These are phyloP conservation scores for Melanaphis sacchari DNA, from an alignment of 1,140 invertebrate genomes.

Conservation along the genomic window DNA sequence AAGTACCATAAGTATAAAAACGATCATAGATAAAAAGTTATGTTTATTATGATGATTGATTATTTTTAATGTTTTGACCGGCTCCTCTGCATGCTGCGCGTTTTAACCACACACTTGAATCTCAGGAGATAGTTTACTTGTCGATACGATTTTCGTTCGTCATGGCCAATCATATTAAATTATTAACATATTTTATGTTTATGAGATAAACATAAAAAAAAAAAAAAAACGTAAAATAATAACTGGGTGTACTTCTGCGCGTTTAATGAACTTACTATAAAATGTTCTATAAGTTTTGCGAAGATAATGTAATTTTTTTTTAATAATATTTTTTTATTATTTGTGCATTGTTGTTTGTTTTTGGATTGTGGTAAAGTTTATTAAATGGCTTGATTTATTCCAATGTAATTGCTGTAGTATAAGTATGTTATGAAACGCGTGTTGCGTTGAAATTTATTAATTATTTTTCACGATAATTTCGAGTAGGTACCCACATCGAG, in stretches of 20 bases:
- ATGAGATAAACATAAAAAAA: not conserved
- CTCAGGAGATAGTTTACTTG: not conserved
- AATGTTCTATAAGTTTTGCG: not conserved
- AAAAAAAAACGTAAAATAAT: not conserved
- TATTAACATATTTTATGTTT: conserved; percentile 30
- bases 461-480: not conserved
- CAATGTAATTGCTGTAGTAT: not conserved
- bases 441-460: not conserved
- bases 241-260: not conserved
- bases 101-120: not conserved
- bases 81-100: not conserved
- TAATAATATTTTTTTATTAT: not conserved
- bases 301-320: not conserved
- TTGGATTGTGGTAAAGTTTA: not conserved
- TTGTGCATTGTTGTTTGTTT: not conserved
- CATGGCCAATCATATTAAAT: conserved; percentile 7
- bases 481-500: not conserved
- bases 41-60: conserved; percentile 14
- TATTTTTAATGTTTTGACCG: not conserved
- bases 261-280: not conserved
- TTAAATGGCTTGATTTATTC: not conserved
- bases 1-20: not conserved
- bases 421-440: not conserved
- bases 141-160: conserved; percentile 6
- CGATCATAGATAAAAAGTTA: not conserved